A percentile compares a stretch with the other conserved stretches of the same genome.
Evolutionary conservation across 2,888 invertebrate species (phyloP).

Genomic region (Leptinotarsa juncta): DNA sequence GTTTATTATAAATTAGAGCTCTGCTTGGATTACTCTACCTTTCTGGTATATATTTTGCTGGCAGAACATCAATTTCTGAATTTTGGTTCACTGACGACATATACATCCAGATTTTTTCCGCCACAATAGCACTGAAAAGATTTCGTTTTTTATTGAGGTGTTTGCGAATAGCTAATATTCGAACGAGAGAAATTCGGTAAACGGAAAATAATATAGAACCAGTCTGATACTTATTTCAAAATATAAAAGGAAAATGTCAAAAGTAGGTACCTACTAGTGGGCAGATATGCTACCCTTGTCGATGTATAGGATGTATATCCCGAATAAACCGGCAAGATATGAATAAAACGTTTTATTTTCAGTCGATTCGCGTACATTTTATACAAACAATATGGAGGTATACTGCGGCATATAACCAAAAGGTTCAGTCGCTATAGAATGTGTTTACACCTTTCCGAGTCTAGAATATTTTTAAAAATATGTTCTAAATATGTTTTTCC

Average conservation of each 20-base stretch:
- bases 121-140: conserved; percentile 44
- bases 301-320: conserved; percentile 28
- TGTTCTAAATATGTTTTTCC: no score
- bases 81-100: conserved; percentile 47
- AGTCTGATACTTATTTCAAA: conserved; percentile 11
- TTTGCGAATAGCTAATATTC: conserved; percentile 19
- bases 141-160: conserved; percentile 39
- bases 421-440: conserved; percentile 17
- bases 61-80: conserved; percentile 40
- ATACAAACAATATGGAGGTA: conserved; percentile 27
- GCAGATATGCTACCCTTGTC: conserved; percentile 21
- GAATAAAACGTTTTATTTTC: conserved; percentile 28
- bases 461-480: neutral
- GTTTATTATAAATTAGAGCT: conserved; percentile 20
- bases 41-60: conserved; percentile 46
- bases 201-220: conserved; percentile 14
- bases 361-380: conserved; percentile 25
- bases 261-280: conserved; percentile 24
- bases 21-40: conserved; percentile 43
- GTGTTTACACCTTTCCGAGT: conserved; percentile 17
- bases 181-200: conserved; percentile 21
- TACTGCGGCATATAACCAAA: conserved; percentile 24
- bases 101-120: conserved; percentile 47
- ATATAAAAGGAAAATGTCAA: conserved; percentile 20
- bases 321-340: conserved; percentile 31